These are phyloP conservation scores for Larimichthys crocea DNA, from an alignment of 2,113 vertebrate species.

Conservation along the genomic window DNA sequence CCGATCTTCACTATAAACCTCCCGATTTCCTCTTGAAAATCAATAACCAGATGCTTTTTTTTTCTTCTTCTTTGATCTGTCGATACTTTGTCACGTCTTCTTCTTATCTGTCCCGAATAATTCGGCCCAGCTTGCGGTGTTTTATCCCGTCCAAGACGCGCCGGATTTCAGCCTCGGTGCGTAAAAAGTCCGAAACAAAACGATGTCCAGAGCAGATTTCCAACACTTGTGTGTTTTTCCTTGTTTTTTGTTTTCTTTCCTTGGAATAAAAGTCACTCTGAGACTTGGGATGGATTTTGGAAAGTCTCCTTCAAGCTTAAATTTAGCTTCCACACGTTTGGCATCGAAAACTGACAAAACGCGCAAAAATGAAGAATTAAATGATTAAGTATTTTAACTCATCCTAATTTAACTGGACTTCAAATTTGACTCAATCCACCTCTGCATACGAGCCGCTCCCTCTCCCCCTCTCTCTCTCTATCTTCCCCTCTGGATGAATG, in stretches of 20 bases:
- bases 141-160: not conserved
- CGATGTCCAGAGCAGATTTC: not conserved
- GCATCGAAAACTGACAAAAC: not conserved
- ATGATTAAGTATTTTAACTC: not conserved
- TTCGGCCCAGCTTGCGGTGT: not conserved
- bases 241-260: not conserved
- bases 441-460: not conserved
- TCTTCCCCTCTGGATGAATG: slow-evolving; percentile 51
- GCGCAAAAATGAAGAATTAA: not conserved
- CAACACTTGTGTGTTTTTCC: not conserved
- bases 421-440: not conserved
- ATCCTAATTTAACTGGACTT: not conserved
- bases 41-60: not conserved
- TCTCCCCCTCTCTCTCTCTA: not conserved
- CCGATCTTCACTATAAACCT: slow-evolving; percentile 8
- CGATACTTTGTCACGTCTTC: not conserved
- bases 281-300: not conserved
- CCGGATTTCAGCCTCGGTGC: not conserved
- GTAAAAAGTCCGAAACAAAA: not conserved
- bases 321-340: not conserved
- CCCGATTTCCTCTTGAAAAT: not conserved
- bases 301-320: not conserved
- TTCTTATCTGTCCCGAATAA: not conserved
- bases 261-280: not conserved
- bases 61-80: not conserved